A percentile compares a stretch with the other conserved stretches of the same genome.
These are phyloP conservation scores for Mamestra brassicae DNA, from an alignment of 2,888 invertebrate genomes.

Conservation along the genomic window DNA sequence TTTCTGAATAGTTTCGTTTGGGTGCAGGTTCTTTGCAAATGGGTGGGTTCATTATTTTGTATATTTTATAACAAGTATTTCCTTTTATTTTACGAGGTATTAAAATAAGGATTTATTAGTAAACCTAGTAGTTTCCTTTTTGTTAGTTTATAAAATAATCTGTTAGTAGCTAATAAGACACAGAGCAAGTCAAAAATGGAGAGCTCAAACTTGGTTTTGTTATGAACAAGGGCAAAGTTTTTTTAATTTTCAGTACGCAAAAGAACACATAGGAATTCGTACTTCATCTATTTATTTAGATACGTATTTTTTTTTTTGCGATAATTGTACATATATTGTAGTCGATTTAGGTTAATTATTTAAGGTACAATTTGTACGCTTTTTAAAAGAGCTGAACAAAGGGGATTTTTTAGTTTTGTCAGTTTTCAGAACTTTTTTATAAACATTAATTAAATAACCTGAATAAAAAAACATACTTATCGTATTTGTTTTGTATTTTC, in stretches of 20 bases:
- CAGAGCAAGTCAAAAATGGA: conserved; percentile 13
- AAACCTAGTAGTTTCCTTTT: neutral
- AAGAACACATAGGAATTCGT: neutral
- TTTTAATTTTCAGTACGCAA: neutral
- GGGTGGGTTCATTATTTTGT: conserved; percentile 40
- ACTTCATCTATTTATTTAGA: conserved; percentile 55
- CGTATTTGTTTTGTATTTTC: neutral
- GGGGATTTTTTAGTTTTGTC: neutral
- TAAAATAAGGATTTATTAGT: conserved; percentile 54
- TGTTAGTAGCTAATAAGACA: neutral
- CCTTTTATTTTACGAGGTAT: conserved; percentile 73
- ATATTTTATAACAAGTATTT: conserved; percentile 39
- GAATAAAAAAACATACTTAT: neutral
- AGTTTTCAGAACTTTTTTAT: neutral
- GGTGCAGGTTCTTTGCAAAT: conserved; percentile 49
- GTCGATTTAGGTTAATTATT: conserved; percentile 46
- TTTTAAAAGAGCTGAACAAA: neutral
- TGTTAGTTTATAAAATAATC: neutral
- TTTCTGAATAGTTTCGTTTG: conserved; percentile 1
- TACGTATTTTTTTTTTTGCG: conserved; percentile 15
- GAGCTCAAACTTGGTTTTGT: neutral
- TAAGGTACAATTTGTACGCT: conserved; percentile 20
- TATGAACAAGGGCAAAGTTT: neutral
- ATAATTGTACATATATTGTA: conserved; percentile 56
- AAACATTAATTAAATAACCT: neutral